These are phyloP conservation scores for Acrocephalus kingi DNA, from an alignment of 2,113 vertebrate genomes.

Conservation along the genomic window DNA sequence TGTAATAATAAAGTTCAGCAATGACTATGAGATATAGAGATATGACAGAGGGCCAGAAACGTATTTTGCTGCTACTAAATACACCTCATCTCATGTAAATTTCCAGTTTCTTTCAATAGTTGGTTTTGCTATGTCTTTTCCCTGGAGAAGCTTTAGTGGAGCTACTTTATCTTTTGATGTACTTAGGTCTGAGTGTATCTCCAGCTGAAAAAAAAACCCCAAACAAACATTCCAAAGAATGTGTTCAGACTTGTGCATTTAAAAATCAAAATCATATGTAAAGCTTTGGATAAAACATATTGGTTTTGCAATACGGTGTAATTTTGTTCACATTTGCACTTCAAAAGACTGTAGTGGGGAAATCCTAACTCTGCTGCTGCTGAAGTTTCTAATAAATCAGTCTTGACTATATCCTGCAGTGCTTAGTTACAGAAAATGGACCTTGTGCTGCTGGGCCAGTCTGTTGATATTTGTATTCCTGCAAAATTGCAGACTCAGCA, in stretches of 20 bases:
- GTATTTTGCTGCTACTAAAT: not conserved
- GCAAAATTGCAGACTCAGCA: slow-evolving; percentile 11
- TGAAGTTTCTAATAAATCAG: slow-evolving; percentile 30
- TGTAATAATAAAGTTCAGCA: slow-evolving; percentile 10
- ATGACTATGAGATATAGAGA: not conserved
- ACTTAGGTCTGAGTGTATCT: slow-evolving; percentile 10
- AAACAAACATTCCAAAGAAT: slow-evolving; percentile 45
- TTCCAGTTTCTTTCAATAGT: not conserved
- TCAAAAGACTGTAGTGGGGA: slow-evolving; percentile 42
- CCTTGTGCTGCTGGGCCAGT: not conserved
- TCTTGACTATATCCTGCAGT: not conserved
- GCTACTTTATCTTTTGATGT: slow-evolving; percentile 35
- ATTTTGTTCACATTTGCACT: slow-evolving; percentile 47
- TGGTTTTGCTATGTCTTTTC: slow-evolving; percentile 1
- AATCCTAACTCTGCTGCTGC: not conserved
- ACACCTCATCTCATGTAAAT: slow-evolving; percentile 14
- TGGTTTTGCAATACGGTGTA: not conserved
- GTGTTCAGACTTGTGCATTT: slow-evolving; percentile 43
- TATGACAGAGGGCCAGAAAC: not conserved
- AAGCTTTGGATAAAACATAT: slow-evolving; percentile 18
- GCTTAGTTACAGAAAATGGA: not conserved
- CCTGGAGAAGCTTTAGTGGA: not conserved
- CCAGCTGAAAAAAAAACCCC: not conserved
- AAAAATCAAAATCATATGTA: slow-evolving; percentile 42
- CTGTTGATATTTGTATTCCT: slow-evolving; percentile 19